These are phyloP conservation scores for Acanthaster planci DNA, from an alignment of 35 echinoderm and acorn worm species.

Conservation along the genomic window DNA sequence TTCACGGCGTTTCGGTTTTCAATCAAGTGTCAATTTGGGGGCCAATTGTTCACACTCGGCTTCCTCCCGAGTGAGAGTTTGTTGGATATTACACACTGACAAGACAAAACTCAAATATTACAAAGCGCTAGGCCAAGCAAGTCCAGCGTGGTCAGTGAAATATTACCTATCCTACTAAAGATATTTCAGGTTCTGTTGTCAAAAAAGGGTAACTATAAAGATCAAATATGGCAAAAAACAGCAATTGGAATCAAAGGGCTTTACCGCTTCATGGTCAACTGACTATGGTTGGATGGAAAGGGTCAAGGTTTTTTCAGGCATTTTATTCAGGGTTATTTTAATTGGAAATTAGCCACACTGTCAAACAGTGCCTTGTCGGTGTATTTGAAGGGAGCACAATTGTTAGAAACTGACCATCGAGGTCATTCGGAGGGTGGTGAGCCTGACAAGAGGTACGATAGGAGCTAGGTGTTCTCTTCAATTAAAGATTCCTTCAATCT, in stretches of 20 bases:
- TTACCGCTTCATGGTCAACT: background rate
- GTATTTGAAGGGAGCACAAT: too few relatives aligned
- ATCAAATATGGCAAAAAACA: background rate
- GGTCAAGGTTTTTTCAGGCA: background rate
- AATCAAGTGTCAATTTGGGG: slow-evolving; percentile 11
- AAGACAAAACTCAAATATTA: background rate
- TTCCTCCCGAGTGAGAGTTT: background rate
- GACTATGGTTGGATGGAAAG: background rate
- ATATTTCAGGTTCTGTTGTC: too few relatives aligned
- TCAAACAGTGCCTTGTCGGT: too few relatives aligned
- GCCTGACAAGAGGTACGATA: too few relatives aligned
- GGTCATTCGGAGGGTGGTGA: too few relatives aligned
- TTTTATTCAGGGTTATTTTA: too few relatives aligned
- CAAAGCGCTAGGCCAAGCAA: background rate
- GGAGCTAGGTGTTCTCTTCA: too few relatives aligned
- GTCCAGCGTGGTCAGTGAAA: background rate
- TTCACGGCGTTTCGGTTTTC: slow-evolving; percentile 3
- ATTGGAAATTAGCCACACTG: too few relatives aligned
- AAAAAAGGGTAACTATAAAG: too few relatives aligned
- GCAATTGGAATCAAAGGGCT: background rate
- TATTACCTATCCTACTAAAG: background rate
- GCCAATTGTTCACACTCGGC: slow-evolving; percentile 9
- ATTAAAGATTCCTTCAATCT: too few relatives aligned
- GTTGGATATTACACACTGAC: background rate
- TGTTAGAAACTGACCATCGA: too few relatives aligned